Conservation (phyloP, 2,888 invertebrate species). For the Zygogramma bicolorata region DNA sequence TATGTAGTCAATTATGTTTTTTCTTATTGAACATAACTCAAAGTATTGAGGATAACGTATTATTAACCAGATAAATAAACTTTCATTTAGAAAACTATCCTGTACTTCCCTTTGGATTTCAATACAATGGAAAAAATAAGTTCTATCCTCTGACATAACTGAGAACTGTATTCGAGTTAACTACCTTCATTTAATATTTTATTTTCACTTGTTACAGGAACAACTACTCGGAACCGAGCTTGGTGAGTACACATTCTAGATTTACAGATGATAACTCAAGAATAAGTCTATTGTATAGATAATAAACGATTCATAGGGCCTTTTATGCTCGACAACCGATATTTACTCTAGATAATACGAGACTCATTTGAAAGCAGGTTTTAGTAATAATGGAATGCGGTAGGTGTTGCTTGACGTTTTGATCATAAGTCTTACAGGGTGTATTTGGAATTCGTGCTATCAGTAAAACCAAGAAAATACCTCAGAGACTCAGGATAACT, state of each 20-base stretch:
- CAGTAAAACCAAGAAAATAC: neutral
- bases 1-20: too few relatives aligned
- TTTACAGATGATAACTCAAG: neutral
- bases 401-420: neutral
- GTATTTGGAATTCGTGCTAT: neutral
- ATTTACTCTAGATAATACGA: slow-evolving; percentile 1
- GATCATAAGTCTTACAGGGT: neutral
- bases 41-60: too few relatives aligned
- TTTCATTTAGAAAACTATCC: too few relatives aligned
- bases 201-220: neutral
- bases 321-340: slow-evolving; percentile 5
- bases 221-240: neutral
- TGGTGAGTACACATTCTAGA: neutral
- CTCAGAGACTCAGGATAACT: neutral
- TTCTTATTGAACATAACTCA: too few relatives aligned
- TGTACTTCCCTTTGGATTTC: too few relatives aligned
- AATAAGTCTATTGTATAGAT: slow-evolving; percentile 2
- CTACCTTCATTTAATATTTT: neutral
- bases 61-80: too few relatives aligned
- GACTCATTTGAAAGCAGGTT: slow-evolving; percentile 3
- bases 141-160: neutral
- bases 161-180: neutral
- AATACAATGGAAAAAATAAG: neutral
- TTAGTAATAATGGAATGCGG: slow-evolving; percentile 3
- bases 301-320: neutral